Conservation (phyloP, 2,888 invertebrate species). For the Odontomyia ornata region DNA sequence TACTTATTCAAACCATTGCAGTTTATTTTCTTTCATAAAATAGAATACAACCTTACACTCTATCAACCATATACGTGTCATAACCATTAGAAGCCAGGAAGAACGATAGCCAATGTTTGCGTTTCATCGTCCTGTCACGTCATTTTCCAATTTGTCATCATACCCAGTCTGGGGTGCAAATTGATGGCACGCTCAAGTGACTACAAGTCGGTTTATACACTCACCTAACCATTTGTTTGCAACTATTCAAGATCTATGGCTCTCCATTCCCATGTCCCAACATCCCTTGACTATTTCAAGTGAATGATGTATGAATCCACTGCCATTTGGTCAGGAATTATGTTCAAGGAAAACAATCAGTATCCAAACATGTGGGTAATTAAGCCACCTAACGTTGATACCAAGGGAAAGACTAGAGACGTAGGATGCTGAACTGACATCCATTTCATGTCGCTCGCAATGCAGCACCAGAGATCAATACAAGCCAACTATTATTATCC, state of each 20-base stretch:
- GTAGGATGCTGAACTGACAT: too few relatives aligned
- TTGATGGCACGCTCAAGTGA: neutral
- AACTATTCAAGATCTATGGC: too few relatives aligned
- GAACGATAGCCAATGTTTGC: neutral
- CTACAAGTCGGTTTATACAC: neutral
- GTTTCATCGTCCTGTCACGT: neutral
- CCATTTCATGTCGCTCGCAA: too few relatives aligned
- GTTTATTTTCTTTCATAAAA: neutral
- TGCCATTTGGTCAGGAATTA: neutral
- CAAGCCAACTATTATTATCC: too few relatives aligned
- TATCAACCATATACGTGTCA: neutral
- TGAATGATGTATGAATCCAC: neutral
- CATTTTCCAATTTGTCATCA: neutral
- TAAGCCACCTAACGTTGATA: neutral
- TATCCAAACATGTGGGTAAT: neutral
- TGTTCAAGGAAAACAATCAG: neutral
- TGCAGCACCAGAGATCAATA: too few relatives aligned
- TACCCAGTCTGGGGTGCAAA: neutral
- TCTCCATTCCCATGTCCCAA: too few relatives aligned
- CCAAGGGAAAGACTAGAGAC: neutral
- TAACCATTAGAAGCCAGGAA: neutral
- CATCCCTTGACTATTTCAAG: neutral
- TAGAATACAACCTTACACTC: too few relatives aligned
- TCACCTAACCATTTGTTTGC: neutral
- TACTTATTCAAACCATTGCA: neutral